Percentiles rank a stretch among this genome's conserved stretches.
These are phyloP conservation scores for Apis laboriosa DNA, from an alignment of 1,140 invertebrate genomes.

Conservation along the genomic window DNA sequence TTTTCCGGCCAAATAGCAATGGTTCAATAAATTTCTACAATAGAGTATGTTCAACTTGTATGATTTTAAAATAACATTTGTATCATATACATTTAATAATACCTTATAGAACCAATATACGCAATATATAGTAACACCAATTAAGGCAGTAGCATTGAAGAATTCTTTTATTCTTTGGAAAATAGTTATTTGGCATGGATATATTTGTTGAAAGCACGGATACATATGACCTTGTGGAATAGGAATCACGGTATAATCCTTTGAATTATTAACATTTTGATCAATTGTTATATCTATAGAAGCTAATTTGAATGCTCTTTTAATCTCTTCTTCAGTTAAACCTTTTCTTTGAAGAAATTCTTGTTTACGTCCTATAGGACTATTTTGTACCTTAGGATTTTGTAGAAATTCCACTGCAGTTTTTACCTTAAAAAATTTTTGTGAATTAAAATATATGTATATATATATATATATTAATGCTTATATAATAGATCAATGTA, in stretches of 20 bases:
- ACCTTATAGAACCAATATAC: slow-evolving; percentile 89
- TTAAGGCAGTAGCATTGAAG: slow-evolving; percentile 85
- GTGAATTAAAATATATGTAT: not conserved
- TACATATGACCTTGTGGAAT: slow-evolving; percentile 73
- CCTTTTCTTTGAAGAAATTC: slow-evolving; percentile 91
- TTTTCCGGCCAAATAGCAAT: slow-evolving; percentile 83
- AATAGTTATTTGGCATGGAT: slow-evolving; percentile 76
- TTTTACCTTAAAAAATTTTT: slow-evolving; percentile 83
- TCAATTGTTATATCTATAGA: slow-evolving; percentile 77
- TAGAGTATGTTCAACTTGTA: slow-evolving; percentile 4
- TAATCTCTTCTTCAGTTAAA: slow-evolving; percentile 89
- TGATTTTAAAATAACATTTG: not conserved
- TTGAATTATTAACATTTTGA: slow-evolving; percentile 74
- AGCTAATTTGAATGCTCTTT: slow-evolving; percentile 85
- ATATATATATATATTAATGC: too few species aligned
- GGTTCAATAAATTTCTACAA: slow-evolving; percentile 85
- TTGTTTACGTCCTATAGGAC: slow-evolving; percentile 88
- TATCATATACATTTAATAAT: not conserved
- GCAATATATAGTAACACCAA: slow-evolving; percentile 86
- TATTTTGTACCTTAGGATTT: slow-evolving; percentile 90
- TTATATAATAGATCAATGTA: slow-evolving; percentile 6
- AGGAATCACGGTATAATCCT: slow-evolving; percentile 70
- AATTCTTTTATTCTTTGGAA: slow-evolving; percentile 85
- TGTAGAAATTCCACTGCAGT: slow-evolving; percentile 93
- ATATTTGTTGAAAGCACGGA: slow-evolving; percentile 69